These are phyloP conservation scores for Macrotrachela quadricornifera DNA, from an alignment of 1,140 invertebrate species.

Conservation along the genomic window DNA sequence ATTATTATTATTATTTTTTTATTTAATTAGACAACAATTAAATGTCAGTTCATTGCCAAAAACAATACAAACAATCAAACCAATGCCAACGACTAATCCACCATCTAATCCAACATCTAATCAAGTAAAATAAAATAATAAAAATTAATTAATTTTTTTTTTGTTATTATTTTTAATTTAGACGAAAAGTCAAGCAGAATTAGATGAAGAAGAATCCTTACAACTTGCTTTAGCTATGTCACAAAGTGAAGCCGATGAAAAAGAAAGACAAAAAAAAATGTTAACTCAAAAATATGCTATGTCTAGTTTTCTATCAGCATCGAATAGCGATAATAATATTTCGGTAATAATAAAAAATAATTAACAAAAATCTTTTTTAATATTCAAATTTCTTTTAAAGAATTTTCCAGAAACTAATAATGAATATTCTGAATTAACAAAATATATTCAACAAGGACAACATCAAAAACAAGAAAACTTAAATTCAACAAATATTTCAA, in stretches of 20 bases:
- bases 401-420: not conserved
- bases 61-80: constrained; percentile 7
- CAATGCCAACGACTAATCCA: not conserved
- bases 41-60: not conserved
- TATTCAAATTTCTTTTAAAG: not conserved
- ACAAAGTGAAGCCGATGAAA: constrained; percentile 86
- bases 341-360: not conserved
- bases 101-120: constrained; percentile 13
- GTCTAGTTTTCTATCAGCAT: not conserved
- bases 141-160: not conserved
- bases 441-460: no score
- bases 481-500: not conserved
- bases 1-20: not conserved
- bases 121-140: constrained; percentile 36
- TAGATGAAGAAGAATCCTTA: constrained; percentile 94
- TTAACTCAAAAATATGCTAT: not conserved
- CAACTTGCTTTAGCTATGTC: constrained; percentile 83
- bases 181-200: constrained; percentile 47
- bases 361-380: not conserved
- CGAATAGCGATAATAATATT: not conserved
- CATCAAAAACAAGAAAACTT: not conserved
- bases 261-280: constrained; percentile 37
- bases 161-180: constrained; percentile 12
- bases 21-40: constrained; percentile 11
- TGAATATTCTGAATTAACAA: not conserved